Evolutionary conservation across 2,888 invertebrate genomes (phyloP), one percentile per base, ranked within the genome.

Genomic region (Oscheius onirici): DNA sequence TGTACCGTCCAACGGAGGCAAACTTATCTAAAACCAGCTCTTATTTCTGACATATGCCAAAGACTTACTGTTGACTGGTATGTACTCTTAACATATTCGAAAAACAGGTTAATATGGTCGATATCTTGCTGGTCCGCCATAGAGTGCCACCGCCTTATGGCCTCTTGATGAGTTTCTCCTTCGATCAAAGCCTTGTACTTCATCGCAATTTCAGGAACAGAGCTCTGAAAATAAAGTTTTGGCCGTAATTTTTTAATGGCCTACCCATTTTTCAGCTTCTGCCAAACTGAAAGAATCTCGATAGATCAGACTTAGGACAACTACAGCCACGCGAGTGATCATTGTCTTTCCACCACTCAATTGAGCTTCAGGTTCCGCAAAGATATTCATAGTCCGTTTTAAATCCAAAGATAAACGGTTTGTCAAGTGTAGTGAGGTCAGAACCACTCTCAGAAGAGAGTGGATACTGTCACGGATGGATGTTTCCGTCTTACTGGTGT

Each of bases 211-310:
- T 44, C 69, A 10, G 69, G 69, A 58, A 69, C 20, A 0, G 58
- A 24, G 1, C n/a, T 28, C 69, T 69, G 11, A 58, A 69, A 24
- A 17, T n/a, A 11, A 13, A 26, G 15, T n/a, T 11, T 61, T 44
- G 2, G 11, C 10, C 2, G 15, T 22, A n/a, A 17, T 1, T 3
- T 28, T 13, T 46, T 41, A 20, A 17, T 15, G 46, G 6, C 57
- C 28, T 46, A 69, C 69, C 57, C 58, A 69, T 69, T 69, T 41
- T 17, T 58, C 46, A 6, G 28, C 44, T 24, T 57, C 69, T n/a
- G 69, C 69, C 43, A 69, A 24, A 46, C 69, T 69, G 49, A 57
- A 69, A 15, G 49, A 44, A 15, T 69, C 69, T 22, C 69, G 43
- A 46, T 58, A 69, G 22, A 69, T 44, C n/a, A 69, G 22, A 34